phyloP scores from a whole-genome alignment of 2,888 invertebrate species.

The Leucophenga montana region DNA sequence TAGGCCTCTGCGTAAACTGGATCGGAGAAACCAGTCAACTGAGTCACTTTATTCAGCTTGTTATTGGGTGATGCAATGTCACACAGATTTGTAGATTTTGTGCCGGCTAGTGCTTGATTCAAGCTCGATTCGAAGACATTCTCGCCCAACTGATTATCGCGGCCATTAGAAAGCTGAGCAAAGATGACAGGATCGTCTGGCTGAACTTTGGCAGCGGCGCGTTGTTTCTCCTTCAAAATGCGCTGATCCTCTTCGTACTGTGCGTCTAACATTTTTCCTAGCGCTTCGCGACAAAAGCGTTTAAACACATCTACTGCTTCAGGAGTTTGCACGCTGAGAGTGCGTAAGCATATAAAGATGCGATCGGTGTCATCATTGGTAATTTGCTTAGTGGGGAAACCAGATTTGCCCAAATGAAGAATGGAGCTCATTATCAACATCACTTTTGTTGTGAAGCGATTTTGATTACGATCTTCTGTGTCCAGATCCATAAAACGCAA shows the following conservation, averaged over 20 bases:
- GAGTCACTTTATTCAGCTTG: slow-evolving; percentile 87
- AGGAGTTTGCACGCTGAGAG: slow-evolving; percentile 80
- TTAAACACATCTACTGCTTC: slow-evolving; percentile 82
- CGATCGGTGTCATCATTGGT: slow-evolving; percentile 97
- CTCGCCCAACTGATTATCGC: slow-evolving; percentile 76
- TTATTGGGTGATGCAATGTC: slow-evolving; percentile 76
- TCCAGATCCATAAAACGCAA: slow-evolving; percentile 78
- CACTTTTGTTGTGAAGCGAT: slow-evolving; percentile 83
- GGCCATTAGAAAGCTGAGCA: slow-evolving; percentile 81
- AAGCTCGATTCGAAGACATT: slow-evolving; percentile 96
- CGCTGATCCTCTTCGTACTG: slow-evolving; percentile 77
- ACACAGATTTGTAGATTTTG: slow-evolving; percentile 70
- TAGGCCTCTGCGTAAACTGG: slow-evolving; percentile 99
- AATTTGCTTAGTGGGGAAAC: slow-evolving; percentile 82
- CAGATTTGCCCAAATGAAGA: slow-evolving; percentile 88
- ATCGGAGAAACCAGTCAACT: slow-evolving; percentile 98
- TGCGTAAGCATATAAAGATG: slow-evolving; percentile 85
- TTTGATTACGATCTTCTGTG: slow-evolving; percentile 72
- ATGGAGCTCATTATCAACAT: slow-evolving; percentile 92
- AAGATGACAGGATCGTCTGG: slow-evolving; percentile 91
- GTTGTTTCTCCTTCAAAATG: slow-evolving; percentile 79
- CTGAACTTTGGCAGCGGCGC: slow-evolving; percentile 81
- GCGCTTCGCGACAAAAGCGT: slow-evolving; percentile 82
- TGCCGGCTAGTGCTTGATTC: slow-evolving; percentile 88
- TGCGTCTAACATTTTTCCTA: slow-evolving; percentile 87